Evolutionary conservation across 2,797 vertebrate genomes (phyloP), one percentile per base, ranked within the genome.

Genomic region (Sylvilagus floridanus): DNA sequence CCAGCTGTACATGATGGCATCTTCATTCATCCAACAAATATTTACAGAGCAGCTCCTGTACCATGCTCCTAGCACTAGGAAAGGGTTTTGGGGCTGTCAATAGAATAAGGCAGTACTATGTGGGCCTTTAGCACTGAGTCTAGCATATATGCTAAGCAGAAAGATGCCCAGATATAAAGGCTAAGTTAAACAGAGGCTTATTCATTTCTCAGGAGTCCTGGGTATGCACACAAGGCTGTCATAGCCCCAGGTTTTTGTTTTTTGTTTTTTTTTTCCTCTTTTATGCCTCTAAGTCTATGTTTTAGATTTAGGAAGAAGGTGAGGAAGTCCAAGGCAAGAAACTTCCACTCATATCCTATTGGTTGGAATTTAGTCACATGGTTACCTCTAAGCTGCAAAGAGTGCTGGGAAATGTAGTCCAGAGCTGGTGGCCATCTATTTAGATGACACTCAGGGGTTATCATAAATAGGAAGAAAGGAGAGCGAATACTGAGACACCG

Each of bases 331-430:
- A 85, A 93, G 52, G 52, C 83, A 73, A 89, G 84, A 13, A 90
- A 28, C 63, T 77, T 76, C 37, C 12, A 47, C 26, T 95, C 42
- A 8, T 3, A 47, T 69, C 42, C 63, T 57, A 66, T 24, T 71
- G 82, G 81, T 22, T 11, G 2, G 37, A 91, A 66, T 50, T 69
- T 77, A 81, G 84, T 68, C 83, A 72, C 22, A 6, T 86, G 93
- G 54, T 37, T 28, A 22, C 16, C 30, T 32, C 10, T 35, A 72
- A 57, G 37, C 60, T 57, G 35, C 57, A 94, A 83, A 68, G 68
- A 22, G 73, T 95, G 57, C 63, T 97, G 89, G 96, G 89, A 95
- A 95, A 81, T 95, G 90, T 94, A 95, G 93, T 96, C n/a, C 60
- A 21, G 22, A 84, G 37, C 19, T n/a, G 78, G 50, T 30, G 17